phyloP scores from a whole-genome alignment of 2,797 vertebrate genomes.

The Dryobates pubescens region DNA sequence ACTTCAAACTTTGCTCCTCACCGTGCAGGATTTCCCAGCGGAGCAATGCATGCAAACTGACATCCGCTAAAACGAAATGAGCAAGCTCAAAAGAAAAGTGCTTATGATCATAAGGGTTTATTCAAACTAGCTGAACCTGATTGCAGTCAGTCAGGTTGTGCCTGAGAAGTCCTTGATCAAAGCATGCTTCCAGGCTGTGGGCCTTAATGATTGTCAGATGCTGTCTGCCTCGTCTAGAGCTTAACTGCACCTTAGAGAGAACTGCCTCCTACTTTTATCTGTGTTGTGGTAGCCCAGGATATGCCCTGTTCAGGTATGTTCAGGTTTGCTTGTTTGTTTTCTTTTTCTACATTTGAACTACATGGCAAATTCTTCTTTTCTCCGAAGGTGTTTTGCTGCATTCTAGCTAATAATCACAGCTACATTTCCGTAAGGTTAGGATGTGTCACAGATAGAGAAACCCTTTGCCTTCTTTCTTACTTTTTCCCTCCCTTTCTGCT shows the following conservation, averaged over 20 bases:
- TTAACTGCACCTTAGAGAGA: not conserved
- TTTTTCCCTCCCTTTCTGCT: not conserved
- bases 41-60: not conserved
- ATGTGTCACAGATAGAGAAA: not conserved
- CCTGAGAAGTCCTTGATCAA: not conserved
- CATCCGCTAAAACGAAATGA: not conserved
- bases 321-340: not conserved
- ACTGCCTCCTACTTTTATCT: not conserved
- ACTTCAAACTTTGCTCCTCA: not conserved
- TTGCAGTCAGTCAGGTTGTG: not conserved
- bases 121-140: not conserved
- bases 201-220: not conserved
- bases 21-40: not conserved
- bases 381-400: not conserved
- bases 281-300: accelerated
- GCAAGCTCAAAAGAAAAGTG: not conserved
- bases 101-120: accelerated
- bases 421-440: not conserved
- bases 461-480: not conserved
- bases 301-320: accelerated
- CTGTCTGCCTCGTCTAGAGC: not conserved
- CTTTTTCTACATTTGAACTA: not conserved
- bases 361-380: not conserved
- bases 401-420: not conserved
- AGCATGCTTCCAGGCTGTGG: not conserved